These are phyloP conservation scores for Psophia crepitans DNA, from an alignment of 2,113 vertebrate species.

Conservation along the genomic window DNA sequence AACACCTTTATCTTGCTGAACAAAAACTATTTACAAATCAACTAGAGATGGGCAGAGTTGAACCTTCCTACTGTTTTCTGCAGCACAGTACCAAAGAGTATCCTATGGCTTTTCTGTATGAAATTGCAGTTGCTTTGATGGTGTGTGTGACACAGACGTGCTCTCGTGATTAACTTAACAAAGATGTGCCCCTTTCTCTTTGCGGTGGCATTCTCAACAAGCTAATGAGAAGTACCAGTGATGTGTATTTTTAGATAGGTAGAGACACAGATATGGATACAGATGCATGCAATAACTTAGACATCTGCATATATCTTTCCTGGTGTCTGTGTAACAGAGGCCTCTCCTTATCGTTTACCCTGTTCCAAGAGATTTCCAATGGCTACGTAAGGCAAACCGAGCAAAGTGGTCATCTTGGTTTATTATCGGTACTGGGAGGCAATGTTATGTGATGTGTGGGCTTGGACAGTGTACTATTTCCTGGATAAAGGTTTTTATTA, in stretches of 20 bases:
- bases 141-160: background rate
- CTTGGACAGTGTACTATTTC: background rate
- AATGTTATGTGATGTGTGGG: background rate
- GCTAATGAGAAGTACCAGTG: background rate
- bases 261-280: background rate
- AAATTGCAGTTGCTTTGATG: background rate
- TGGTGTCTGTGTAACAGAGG: background rate
- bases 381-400: background rate
- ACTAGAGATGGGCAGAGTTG: background rate
- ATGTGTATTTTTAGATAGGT: background rate
- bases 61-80: background rate
- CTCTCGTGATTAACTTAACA: background rate
- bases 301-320: background rate
- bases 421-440: background rate
- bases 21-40: background rate
- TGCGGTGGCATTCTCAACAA: background rate
- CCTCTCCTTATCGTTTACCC: background rate
- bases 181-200: background rate
- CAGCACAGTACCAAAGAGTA: background rate
- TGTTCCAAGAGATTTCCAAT: background rate
- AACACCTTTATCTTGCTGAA: background rate
- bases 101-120: background rate
- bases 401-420: background rate
- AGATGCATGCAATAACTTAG: background rate
- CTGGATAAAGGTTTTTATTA: background rate